A percentile compares a stretch with the other conserved stretches of the same genome.
Evolutionary conservation across 1,140 invertebrate genomes (phyloP).

Genomic region (Drosophila obscura): DNA sequence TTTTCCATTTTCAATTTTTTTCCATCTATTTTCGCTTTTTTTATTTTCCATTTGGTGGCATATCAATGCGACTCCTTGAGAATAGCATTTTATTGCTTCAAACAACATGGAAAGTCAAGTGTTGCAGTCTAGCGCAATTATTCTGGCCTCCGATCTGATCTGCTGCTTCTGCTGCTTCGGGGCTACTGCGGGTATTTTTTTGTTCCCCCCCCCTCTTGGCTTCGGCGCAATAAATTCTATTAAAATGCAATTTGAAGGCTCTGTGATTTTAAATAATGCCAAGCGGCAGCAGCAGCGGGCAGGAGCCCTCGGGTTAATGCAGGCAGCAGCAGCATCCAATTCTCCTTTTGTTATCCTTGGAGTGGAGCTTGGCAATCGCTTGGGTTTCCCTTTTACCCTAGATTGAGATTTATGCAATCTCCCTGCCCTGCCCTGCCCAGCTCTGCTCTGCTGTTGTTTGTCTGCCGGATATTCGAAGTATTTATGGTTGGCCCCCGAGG

Average conservation of each 20-base stretch:
- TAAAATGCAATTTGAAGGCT: conserved; percentile 82
- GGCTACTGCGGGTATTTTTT: conserved; percentile 21
- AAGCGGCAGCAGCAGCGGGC: conserved; percentile 23
- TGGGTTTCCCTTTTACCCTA: conserved; percentile 15
- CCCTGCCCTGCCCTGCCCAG: conserved; percentile 4
- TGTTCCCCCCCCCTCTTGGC: conserved; percentile 13
- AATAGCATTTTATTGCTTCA: conserved; percentile 73
- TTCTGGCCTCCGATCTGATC: conserved; percentile 23
- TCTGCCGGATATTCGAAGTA: conserved; percentile 46
- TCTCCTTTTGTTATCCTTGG: conserved; percentile 48
- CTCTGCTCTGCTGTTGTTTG: conserved; percentile 21
- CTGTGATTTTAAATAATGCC: conserved; percentile 80
- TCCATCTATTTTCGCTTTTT: conserved; percentile 2
- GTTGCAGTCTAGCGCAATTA: conserved; percentile 73
- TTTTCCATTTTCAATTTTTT: background rate
- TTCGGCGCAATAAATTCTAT: conserved; percentile 80
- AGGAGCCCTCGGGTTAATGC: conserved; percentile 61
- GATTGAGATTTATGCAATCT: conserved; percentile 69
- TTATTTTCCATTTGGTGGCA: conserved; percentile 19
- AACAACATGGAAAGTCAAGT: conserved; percentile 80
- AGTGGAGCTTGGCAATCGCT: conserved; percentile 28
- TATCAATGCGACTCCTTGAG: conserved; percentile 65
- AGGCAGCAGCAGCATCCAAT: conserved; percentile 41
- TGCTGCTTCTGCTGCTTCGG: background rate
- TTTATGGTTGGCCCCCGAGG: conserved; percentile 48